These are phyloP conservation scores for Hozukius guyotensis DNA, from an alignment of 2,797 vertebrate species.

Conservation along the genomic window DNA sequence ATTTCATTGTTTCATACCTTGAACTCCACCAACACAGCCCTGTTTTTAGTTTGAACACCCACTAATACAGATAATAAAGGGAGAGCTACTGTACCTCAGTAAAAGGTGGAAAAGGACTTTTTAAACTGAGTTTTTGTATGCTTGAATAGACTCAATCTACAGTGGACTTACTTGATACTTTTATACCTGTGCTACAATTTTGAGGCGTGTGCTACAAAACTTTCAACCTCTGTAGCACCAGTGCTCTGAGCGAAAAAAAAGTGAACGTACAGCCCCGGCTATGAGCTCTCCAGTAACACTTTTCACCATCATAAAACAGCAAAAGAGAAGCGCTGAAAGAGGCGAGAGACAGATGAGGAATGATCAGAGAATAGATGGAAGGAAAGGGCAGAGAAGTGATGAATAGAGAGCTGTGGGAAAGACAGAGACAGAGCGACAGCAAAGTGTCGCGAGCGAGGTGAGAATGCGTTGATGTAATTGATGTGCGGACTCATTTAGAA, in stretches of 20 bases:
- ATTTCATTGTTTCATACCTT: neutral
- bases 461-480: slow-evolving; percentile 76
- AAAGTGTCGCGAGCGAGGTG: slow-evolving; percentile 45
- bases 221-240: no score
- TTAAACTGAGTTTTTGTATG: no score
- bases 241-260: no score
- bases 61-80: no score
- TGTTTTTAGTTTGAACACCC: neutral
- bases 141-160: no score
- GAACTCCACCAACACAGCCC: neutral
- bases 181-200: no score
- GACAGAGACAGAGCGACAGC: slow-evolving; percentile 8
- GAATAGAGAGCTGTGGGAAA: slow-evolving; percentile 44
- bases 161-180: no score
- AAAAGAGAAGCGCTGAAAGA: neutral
- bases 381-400: slow-evolving; percentile 19
- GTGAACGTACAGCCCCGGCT: no score
- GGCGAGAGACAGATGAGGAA: neutral
- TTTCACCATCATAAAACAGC: neutral
- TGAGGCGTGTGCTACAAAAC: no score
- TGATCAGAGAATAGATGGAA: slow-evolving; percentile 8
- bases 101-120: neutral
- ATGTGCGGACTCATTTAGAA: slow-evolving; percentile 80
- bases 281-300: neutral
- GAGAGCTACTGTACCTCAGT: neutral